Evolutionary conservation across 2,797 vertebrate species (phyloP).

Genomic region (Coranthus polyacanthus): DNA sequence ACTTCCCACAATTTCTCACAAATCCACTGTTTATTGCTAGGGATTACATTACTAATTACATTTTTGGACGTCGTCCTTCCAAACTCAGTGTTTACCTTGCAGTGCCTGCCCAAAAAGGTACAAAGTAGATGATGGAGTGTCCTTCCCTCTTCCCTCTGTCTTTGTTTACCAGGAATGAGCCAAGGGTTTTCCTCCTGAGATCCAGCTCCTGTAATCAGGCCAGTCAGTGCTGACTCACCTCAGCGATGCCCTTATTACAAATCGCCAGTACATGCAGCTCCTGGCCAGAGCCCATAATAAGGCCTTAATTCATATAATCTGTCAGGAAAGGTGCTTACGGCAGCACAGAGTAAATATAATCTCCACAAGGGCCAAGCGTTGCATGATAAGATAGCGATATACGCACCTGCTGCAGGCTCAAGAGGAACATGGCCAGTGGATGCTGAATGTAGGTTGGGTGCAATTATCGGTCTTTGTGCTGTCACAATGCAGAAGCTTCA

Average conservation of each 20-base stretch:
- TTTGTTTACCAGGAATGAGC: slow-evolving; percentile 61
- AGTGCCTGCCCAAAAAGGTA: slow-evolving; percentile 2
- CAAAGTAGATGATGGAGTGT: slow-evolving; percentile 30
- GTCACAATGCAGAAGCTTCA: slow-evolving; percentile 3
- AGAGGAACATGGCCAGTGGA: slow-evolving; percentile 25
- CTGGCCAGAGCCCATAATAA: slow-evolving; percentile 78
- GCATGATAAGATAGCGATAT: slow-evolving; percentile 52
- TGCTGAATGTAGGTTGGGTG: slow-evolving; percentile 17
- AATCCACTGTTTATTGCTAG: slow-evolving; percentile 5
- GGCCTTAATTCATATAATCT: slow-evolving; percentile 84
- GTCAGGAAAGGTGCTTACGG: slow-evolving; percentile 80
- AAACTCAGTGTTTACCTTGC: neutral
- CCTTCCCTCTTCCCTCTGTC: slow-evolving; percentile 38
- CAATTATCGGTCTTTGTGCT: slow-evolving; percentile 9
- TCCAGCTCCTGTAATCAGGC: slow-evolving; percentile 76
- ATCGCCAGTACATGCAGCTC: slow-evolving; percentile 77
- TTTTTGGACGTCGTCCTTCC: slow-evolving; percentile 14
- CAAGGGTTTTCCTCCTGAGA: slow-evolving; percentile 64
- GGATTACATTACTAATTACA: slow-evolving; percentile 28
- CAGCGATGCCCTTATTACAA: slow-evolving; percentile 81
- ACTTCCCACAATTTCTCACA: slow-evolving; percentile 33
- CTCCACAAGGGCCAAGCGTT: slow-evolving; percentile 51
- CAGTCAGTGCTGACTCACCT: slow-evolving; percentile 79
- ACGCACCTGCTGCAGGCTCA: slow-evolving; percentile 52
- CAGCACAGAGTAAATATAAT: slow-evolving; percentile 80